These are phyloP conservation scores for Eurytoma adleriae DNA, from an alignment of 2,888 invertebrate species.

Conservation along the genomic window DNA sequence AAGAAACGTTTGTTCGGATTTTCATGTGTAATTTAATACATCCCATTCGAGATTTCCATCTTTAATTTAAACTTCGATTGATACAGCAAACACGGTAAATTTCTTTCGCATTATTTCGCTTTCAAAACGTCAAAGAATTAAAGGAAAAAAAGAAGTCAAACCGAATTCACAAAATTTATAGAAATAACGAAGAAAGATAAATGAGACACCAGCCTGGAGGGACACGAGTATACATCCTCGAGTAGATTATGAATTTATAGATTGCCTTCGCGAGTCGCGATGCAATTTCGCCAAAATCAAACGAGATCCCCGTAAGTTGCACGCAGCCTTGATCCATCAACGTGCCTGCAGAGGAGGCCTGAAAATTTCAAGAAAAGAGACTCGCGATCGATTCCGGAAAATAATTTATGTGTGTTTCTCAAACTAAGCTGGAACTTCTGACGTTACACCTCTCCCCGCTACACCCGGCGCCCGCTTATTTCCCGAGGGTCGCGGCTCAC, in stretches of 20 bases:
- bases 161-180: neutral
- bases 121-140: neutral
- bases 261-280: neutral
- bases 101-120: neutral
- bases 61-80: slow-evolving; percentile 11
- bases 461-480: slow-evolving; percentile 10
- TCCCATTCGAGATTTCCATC: slow-evolving; percentile 21
- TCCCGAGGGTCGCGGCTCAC: slow-evolving; percentile 11
- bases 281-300: neutral
- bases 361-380: neutral
- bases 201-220: neutral
- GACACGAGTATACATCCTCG: neutral
- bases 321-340: neutral
- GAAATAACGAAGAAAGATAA: neutral
- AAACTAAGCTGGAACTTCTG: neutral
- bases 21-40: neutral
- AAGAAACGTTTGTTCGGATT: neutral
- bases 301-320: neutral
- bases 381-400: slow-evolving; percentile 4
- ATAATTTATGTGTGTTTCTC: slow-evolving; percentile 29
- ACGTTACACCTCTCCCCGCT: neutral
- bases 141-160: neutral
- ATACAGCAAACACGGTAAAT: slow-evolving; percentile 30
- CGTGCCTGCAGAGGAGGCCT: neutral
- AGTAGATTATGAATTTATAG: neutral